Evolutionary conservation across 2,113 vertebrate species (phyloP), one percentile per base, ranked within the genome.

Genomic region (Ptilorrhoa leucosticta): DNA sequence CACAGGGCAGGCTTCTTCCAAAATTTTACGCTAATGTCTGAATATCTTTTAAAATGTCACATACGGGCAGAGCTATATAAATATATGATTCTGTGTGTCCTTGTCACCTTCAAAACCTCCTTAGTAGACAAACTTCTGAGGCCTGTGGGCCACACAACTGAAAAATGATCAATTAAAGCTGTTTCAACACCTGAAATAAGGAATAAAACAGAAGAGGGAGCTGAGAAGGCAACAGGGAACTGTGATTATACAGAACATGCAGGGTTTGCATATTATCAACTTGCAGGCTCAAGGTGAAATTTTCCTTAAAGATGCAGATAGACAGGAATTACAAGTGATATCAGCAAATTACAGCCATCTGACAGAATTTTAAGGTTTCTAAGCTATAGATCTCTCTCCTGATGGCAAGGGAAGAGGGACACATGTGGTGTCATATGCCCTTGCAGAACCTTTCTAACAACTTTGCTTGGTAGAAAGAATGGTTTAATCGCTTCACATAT

Each of bases 401-500:
- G n/a, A 64, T 31, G 28, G 9, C 1, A 26, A 71, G 60, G 40
- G 47, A 68, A 57, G 3, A 6, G 7, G 30, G 20, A 51, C 30
- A 88, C 15, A 50, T 0, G 0, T 9, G 28, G 22, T 51, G 27
- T 15, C 21, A 35, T 6, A 58, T 10, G 40, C 8, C 15, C 35
- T 66, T 56, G 33, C 35, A 81, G 39, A 87, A 81, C 8, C 16
- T 66, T 66, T 19, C 26, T 28, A 56, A 35, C 6, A 77, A 42
- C 24, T 66, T 51, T 51, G 28, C 33, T 69, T 60, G 17, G n/a
- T 19, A 88, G 28, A 60, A 89, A 73, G 26, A 31, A 5, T 28
- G 8, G 4, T 51, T 85, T 86, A 66, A 84, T 83, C 2, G 0
- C n/a, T 92, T 79, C 58, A 48, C 13, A 8, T 66, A 27, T 40